Evolutionary conservation across 2,797 vertebrate species (phyloP), one percentile per base, ranked within the genome.

Genomic region (Chromobotia macracanthus): DNA sequence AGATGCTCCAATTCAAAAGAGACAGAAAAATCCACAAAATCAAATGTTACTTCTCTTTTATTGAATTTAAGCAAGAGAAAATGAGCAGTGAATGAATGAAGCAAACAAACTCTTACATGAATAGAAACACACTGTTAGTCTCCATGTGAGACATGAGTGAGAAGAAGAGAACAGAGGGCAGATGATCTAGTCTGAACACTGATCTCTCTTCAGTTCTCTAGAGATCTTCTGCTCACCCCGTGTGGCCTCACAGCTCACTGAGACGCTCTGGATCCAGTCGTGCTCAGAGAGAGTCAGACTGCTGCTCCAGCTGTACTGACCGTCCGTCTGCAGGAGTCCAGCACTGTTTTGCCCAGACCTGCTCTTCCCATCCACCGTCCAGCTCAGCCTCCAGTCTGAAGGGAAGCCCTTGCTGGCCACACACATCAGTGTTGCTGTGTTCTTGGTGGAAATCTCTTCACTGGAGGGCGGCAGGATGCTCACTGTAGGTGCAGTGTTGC

Each of bases 401-500:
- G 86, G 88, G 84, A 88, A 88, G 83, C 87, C 88, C 77, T 84
- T 77, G 79, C 81, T 84, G 84, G 83, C 86, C 84, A 89, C 81
- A 60, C 87, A 88, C 63, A 78, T 60, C 61, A 88, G 73, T n/a
- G 86, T 88, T 77, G 80, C 88, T 55, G 58, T 82, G 9, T 53
- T 55, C 79, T 64, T 75, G 23, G 25, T 74, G 15, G 46, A 41
- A 72, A 84, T 80, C 76, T 87, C 83, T 64, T 74, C 44, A 0
- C 68, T 66, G 67, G 86, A n/a, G n/a, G n/a, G n/a, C n/a, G n/a
- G n/a, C n/a, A n/a, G n/a, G n/a, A n/a, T n/a, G n/a, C n/a, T n/a
- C 65, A 87, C 70, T 68, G 31, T 74, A 58, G 87, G 87, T 8
- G n/a, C n/a, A n/a, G n/a, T n/a, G n/a, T n/a, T n/a, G n/a, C n/a